A percentile compares a stretch with the other conserved stretches of the same genome.
Conservation (phyloP, 2,797 vertebrate species). For the Leptodactylus fallax region DNA sequence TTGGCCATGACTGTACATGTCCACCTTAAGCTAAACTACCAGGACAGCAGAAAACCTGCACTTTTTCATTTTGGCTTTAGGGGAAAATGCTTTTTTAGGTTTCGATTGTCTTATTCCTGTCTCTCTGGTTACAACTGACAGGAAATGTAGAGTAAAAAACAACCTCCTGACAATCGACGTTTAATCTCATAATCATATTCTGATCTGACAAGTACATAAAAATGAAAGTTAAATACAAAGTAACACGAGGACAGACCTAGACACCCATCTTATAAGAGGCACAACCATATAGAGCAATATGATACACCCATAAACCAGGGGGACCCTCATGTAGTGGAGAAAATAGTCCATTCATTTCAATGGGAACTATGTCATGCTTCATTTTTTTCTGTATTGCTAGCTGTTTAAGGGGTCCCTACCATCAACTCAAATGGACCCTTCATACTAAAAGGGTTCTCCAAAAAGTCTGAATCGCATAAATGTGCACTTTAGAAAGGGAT, state of each 20-base stretch:
- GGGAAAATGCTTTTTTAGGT: neutral
- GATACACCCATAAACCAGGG: neutral
- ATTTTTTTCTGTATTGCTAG: no score
- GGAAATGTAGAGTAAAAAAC: neutral
- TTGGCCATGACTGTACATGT: no score
- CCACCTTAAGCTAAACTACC: neutral
- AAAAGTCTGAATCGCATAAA: no score
- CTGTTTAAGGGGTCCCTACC: neutral
- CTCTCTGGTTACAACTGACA: neutral
- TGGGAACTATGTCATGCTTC: neutral
- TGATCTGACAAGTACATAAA: neutral
- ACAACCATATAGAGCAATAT: neutral
- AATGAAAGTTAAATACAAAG: neutral
- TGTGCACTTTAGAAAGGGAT: no score
- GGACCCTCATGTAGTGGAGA: neutral
- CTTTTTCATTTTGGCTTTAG: neutral
- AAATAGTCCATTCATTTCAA: neutral
- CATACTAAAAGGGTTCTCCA: no score
- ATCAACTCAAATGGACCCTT: neutral
- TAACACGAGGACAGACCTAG: neutral
- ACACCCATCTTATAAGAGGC: neutral
- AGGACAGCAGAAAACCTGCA: neutral
- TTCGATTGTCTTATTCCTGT: neutral
- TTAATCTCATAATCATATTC: neutral
- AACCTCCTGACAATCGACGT: neutral